These are phyloP conservation scores for Ophion slaviceki DNA, from an alignment of 2,888 invertebrate genomes.

Conservation along the genomic window DNA sequence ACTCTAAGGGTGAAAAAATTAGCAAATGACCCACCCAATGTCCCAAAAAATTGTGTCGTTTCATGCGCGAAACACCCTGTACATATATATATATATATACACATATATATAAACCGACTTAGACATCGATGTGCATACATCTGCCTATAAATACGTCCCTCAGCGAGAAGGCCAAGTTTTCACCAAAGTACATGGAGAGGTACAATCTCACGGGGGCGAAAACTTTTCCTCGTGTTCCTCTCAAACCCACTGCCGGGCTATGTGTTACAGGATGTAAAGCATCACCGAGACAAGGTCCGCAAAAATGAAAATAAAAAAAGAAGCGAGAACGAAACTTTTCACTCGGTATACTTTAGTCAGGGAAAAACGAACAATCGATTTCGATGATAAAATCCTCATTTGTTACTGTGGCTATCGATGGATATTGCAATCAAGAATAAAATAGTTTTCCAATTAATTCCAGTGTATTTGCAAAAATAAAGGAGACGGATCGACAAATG, in stretches of 20 bases:
- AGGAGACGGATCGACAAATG: background rate
- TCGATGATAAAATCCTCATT: background rate
- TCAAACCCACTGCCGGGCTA: constrained; percentile 16
- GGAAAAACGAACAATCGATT: background rate
- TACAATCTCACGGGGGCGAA: constrained; percentile 34
- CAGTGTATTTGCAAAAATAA: background rate
- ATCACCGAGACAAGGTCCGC: background rate
- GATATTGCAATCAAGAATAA: background rate
- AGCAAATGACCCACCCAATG: constrained; percentile 5
- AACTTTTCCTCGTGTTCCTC: constrained; percentile 49
- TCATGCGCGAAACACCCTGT: background rate
- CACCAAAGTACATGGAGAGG: constrained; percentile 43
- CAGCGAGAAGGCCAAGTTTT: constrained; percentile 55
- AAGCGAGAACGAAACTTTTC: background rate
- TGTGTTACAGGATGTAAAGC: constrained; percentile 3
- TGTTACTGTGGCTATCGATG: background rate
- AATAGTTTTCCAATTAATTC: background rate
- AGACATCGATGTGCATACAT: background rate
- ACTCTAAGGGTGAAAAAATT: too few relatives aligned
- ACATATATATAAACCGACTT: constrained; percentile 2
- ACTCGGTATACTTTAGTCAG: background rate
- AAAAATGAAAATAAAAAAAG: background rate
- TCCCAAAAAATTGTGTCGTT: too few relatives aligned
- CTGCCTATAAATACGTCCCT: background rate
- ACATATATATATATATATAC: background rate